A percentile compares a stretch with the other conserved stretches of the same genome.
Evolutionary conservation across 2,113 vertebrate species (phyloP).

Genomic region (Electrona antarctica): DNA sequence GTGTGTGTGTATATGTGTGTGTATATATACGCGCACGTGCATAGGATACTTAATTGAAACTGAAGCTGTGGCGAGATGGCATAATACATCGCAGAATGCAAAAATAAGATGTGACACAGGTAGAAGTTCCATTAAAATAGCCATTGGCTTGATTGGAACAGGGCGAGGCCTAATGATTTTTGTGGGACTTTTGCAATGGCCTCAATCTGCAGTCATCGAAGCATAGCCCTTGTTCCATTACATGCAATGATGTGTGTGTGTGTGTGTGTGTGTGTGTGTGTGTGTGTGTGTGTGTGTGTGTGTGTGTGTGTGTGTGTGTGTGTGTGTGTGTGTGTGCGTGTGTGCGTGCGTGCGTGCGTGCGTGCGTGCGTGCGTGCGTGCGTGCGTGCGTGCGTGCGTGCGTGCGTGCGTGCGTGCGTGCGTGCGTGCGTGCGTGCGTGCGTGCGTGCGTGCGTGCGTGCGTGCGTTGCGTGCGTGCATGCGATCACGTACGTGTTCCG

Average conservation of each 20-base stretch:
- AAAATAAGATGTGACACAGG: slow-evolving; percentile 18
- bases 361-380: neutral
- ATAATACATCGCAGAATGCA: slow-evolving; percentile 18
- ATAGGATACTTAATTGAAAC: neutral
- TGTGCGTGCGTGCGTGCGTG: neutral
- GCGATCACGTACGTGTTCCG: slow-evolving; percentile 87
- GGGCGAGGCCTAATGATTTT: slow-evolving; percentile 8
- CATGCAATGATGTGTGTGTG: neutral
- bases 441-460: neutral
- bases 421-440: slow-evolving; percentile 10
- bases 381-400: neutral
- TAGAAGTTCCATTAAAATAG: slow-evolving; percentile 15
- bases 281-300: too few relatives aligned
- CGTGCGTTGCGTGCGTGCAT: neutral
- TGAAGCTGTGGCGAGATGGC: neutral
- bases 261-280: neutral
- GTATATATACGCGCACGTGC: neutral
- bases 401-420: neutral
- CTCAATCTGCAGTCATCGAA: slow-evolving; percentile 36
- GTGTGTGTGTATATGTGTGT: neutral
- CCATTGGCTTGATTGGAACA: slow-evolving; percentile 23
- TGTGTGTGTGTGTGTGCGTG: neutral
- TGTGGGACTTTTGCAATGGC: slow-evolving; percentile 18
- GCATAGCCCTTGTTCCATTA: slow-evolving; percentile 25
- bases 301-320: too few relatives aligned